Evolutionary conservation across 2,797 vertebrate genomes (phyloP), one percentile per base, ranked within the genome.

Genomic region (Astyanax mexicanus): DNA sequence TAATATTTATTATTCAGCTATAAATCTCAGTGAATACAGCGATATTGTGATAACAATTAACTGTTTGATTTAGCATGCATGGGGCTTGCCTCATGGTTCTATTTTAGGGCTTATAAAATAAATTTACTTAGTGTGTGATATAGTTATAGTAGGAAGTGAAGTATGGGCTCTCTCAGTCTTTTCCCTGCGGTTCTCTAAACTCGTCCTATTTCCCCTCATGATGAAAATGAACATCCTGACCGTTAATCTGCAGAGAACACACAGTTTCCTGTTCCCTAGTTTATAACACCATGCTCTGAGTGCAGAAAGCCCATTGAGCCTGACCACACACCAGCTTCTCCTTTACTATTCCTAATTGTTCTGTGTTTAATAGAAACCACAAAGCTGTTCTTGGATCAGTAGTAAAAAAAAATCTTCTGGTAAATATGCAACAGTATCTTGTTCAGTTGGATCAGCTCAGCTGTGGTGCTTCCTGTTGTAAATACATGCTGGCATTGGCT

Each of bases 201-300:
- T 0, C 12, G 51, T 70, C 19, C 6, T 6, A 13, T 29, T 40
- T 15, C 17, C 19, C 3, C n/a, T 37, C 12, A 12, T 58, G 47
- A 70, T 66, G 27, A 66, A 44, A 67, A 75, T 17, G n/a, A 45
- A 66, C 55, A 66, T 71, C 54, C 60, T 47, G 57, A 4, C 21
- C 6, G 38, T 21, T 60, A 32, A 47, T 70, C 51, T 66, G 21
- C 29, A 38, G 13, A 72, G 40, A 69, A 49, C 51, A 45, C 35
- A 11, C 74, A 3, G 27, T 47, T 61, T 80, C 64, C 69, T 73
- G 68, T 75, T 72, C 40, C 32, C 57, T 52, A 17, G 7, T 23
- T 27, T 27, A 32, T 8, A 15, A 6, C n/a, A n/a, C n/a, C n/a
- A 38, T 10, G 13, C 35, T 25, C 32, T 15, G 21, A 9, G 13